These are phyloP conservation scores for Ctena decussata DNA, from an alignment of 2,888 invertebrate genomes.

Conservation along the genomic window DNA sequence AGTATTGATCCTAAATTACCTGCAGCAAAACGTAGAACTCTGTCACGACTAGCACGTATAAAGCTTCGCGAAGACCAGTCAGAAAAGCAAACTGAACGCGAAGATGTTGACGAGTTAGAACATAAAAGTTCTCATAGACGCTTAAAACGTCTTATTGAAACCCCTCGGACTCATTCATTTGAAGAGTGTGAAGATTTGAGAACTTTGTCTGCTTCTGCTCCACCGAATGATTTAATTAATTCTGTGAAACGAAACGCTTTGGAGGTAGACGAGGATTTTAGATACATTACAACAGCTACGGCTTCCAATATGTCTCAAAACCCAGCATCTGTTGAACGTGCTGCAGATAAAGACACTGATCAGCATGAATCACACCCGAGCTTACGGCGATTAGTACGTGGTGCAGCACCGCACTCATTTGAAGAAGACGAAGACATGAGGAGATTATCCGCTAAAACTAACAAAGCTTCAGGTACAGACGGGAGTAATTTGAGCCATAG, in stretches of 20 bases:
- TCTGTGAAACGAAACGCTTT: not conserved
- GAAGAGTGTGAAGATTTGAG: not conserved
- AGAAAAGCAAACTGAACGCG: not conserved
- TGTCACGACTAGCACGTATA: not conserved
- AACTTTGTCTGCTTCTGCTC: not conserved
- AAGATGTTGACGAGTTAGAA: not conserved
- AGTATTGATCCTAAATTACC: not conserved
- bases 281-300: not conserved
- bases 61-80: not conserved
- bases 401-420: not conserved
- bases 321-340: not conserved
- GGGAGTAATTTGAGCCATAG: no score
- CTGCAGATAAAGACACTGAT: not conserved
- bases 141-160: not conserved
- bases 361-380: not conserved
- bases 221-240: not conserved
- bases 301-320: not conserved
- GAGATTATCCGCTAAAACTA: not conserved
- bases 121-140: not conserved
- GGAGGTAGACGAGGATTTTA: not conserved
- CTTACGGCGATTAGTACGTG: not conserved
- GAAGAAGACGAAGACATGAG: not conserved
- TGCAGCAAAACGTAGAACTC: not conserved
- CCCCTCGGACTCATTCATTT: not conserved
- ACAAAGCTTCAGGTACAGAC: not conserved